Evolutionary conservation across 1,140 invertebrate genomes (phyloP).

Genomic region (Halesus radiatus): DNA sequence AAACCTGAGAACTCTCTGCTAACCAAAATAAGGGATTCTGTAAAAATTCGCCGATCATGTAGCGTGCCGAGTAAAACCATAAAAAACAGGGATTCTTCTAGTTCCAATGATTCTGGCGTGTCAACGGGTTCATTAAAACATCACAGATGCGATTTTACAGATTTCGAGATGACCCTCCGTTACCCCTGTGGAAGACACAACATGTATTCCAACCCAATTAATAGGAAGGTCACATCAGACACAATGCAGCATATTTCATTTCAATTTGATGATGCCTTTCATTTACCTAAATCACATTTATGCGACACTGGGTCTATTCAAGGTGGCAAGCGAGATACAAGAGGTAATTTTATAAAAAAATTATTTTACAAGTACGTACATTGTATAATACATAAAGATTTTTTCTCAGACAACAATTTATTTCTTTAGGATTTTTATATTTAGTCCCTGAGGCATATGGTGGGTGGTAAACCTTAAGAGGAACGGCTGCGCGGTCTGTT

Average conservation of each 20-base stretch:
- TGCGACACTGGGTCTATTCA: slow-evolving; percentile 75
- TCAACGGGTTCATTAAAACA: slow-evolving; percentile 76
- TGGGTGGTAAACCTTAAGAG: too few species aligned
- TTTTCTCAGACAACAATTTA: slow-evolving; percentile 17
- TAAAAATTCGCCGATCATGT: slow-evolving; percentile 81
- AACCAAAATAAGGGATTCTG: slow-evolving; percentile 69
- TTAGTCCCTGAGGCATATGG: too few species aligned
- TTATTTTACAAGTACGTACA: too few species aligned
- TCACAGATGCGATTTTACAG: slow-evolving; percentile 74
- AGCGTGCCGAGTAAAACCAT: slow-evolving; percentile 79
- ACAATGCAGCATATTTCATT: slow-evolving; percentile 80
- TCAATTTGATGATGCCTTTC: slow-evolving; percentile 78
- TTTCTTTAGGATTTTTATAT: neutral
- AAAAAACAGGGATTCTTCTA: slow-evolving; percentile 80
- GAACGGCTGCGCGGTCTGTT: too few species aligned
- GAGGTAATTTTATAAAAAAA: too few species aligned
- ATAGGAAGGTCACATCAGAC: slow-evolving; percentile 75
- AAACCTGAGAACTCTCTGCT: slow-evolving; percentile 63
- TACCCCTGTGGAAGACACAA: slow-evolving; percentile 67
- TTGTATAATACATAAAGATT: neutral
- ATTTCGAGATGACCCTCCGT: slow-evolving; percentile 74
- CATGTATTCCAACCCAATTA: slow-evolving; percentile 65
- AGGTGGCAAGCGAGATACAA: slow-evolving; percentile 63
- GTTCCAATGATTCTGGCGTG: slow-evolving; percentile 83
- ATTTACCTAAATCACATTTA: slow-evolving; percentile 78